Percentiles rank a stretch among this genome's conserved stretches.
Conservation (phyloP, 2,888 invertebrate species). For the Celastrina argiolus region DNA sequence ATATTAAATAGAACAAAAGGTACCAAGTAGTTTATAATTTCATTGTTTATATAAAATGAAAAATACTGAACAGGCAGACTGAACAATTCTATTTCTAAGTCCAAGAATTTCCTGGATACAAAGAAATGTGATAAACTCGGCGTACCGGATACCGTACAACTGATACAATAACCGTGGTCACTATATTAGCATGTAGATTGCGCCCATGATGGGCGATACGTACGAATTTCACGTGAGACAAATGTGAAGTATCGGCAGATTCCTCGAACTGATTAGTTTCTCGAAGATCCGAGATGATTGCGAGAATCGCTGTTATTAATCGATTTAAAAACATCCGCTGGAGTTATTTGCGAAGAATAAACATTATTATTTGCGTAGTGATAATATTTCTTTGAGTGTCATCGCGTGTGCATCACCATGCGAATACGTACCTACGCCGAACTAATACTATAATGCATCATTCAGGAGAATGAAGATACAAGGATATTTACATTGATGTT, state of each 20-base stretch:
- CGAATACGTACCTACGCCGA: too few relatives aligned
- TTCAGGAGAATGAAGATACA: too few relatives aligned
- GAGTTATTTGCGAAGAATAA: not conserved
- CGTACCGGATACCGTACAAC: not conserved
- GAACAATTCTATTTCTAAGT: not conserved
- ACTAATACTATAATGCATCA: too few relatives aligned
- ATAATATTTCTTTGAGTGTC: not conserved
- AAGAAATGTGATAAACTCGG: not conserved
- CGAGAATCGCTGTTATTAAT: constrained; percentile 8
- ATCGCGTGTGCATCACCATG: too few relatives aligned
- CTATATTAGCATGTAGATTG: constrained; percentile 67
- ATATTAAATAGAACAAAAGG: too few relatives aligned
- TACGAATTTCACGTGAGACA: constrained; percentile 62
- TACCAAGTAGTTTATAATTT: too few relatives aligned
- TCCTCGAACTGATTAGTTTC: constrained; percentile 30
- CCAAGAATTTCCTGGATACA: not conserved
- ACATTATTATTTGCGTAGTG: not conserved
- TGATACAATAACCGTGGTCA: constrained; percentile 6
- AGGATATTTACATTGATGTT: too few relatives aligned
- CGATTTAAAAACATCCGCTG: not conserved
- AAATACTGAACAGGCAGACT: not conserved
- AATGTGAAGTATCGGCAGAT: constrained; percentile 48
- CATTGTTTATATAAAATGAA: not conserved
- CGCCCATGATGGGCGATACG: constrained; percentile 56
- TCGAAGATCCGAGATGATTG: constrained; percentile 29